A percentile compares a stretch with the other conserved stretches of the same genome.
Conservation (phyloP, 2,888 invertebrate genomes). For the Philaethria dido region DNA sequence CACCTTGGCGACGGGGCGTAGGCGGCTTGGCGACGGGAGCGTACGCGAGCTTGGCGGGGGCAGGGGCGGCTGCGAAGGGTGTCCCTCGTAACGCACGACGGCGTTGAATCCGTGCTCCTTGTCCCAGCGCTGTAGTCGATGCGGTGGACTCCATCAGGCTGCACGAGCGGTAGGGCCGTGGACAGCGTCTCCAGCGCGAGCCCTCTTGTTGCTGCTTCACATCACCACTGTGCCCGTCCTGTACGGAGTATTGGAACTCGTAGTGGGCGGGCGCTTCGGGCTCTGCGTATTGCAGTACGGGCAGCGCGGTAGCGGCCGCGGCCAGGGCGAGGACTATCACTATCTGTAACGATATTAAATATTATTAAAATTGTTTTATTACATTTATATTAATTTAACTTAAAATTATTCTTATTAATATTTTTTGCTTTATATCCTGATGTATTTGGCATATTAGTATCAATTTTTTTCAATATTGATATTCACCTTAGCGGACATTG, state of each 20-base stretch:
- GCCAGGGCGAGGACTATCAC: slow-evolving; percentile 55
- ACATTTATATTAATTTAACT: too few species aligned
- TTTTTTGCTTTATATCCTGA: too few species aligned
- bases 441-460: too few species aligned
- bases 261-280: slow-evolving; percentile 69
- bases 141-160: slow-evolving; percentile 73
- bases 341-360: slow-evolving; percentile 1
- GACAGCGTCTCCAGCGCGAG: slow-evolving; percentile 69
- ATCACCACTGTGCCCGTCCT: slow-evolving; percentile 72
- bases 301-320: slow-evolving; percentile 49
- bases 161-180: slow-evolving; percentile 74
- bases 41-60: slow-evolving; percentile 55
- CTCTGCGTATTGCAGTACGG: slow-evolving; percentile 61
- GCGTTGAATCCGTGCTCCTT: slow-evolving; percentile 75
- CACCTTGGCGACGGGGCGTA: slow-evolving; percentile 59
- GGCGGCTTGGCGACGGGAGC: slow-evolving; percentile 56
- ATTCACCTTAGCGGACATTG: too few species aligned
- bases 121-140: slow-evolving; percentile 75
- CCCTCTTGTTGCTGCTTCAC: slow-evolving; percentile 74
- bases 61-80: slow-evolving; percentile 47
- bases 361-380: background rate
- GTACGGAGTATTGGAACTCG: slow-evolving; percentile 73
- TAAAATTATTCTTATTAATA: too few species aligned
- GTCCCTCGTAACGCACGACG: slow-evolving; percentile 48
- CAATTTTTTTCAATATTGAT: too few species aligned